A percentile compares a stretch with the other conserved stretches of the same genome.
phyloP scores from a whole-genome alignment of 2,888 invertebrate species.

The Tenodera sinensis region DNA sequence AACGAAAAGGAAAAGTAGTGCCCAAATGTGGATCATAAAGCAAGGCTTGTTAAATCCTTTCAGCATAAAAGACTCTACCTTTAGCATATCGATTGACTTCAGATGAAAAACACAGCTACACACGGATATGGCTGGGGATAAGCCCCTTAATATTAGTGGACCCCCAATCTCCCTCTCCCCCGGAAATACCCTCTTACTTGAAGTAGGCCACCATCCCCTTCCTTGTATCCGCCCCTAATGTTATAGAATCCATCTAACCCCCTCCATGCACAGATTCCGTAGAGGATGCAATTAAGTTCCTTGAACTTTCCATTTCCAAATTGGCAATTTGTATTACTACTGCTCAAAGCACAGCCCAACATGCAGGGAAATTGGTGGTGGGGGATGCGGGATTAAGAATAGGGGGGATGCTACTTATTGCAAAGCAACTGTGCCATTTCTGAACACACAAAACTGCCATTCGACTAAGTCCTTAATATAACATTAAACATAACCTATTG shows the following conservation, averaged over 20 bases:
- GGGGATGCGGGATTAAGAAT: background rate
- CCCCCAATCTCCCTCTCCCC: background rate
- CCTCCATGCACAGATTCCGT: background rate
- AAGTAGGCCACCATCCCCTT: background rate
- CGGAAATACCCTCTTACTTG: background rate
- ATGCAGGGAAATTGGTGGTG: background rate
- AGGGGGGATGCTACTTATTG: background rate
- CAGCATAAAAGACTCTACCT: background rate
- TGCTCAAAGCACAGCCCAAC: background rate
- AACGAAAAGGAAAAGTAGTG: background rate
- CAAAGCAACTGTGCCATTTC: background rate
- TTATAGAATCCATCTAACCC: background rate
- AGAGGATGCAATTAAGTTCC: constrained; percentile 30
- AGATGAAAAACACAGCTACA: background rate
- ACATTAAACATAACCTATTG: background rate
- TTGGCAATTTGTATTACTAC: constrained; percentile 32
- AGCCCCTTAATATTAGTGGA: background rate
- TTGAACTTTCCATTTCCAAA: constrained; percentile 33
- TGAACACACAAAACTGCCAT: constrained; percentile 11
- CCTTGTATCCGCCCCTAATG: constrained; percentile 2
- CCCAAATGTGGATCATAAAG: background rate
- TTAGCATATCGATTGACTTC: background rate
- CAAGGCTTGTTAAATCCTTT: background rate
- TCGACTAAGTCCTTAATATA: background rate
- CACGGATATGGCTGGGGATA: background rate